phyloP scores from a whole-genome alignment of 2,113 vertebrate species.

The Saguinus imperator region DNA sequence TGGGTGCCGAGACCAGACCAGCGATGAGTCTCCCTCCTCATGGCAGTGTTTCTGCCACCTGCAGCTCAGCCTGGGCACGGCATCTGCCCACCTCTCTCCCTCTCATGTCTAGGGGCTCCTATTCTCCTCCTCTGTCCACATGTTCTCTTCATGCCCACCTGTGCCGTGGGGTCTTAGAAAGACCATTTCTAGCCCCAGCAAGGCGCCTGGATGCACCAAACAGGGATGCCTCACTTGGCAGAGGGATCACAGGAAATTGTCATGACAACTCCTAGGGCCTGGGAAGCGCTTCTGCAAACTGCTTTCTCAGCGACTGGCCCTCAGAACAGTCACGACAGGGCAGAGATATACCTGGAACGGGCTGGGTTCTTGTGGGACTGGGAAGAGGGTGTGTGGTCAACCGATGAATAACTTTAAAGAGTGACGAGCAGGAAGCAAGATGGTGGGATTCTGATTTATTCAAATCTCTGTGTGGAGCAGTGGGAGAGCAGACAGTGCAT shows the following conservation, averaged over 20 bases:
- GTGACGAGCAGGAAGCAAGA: background rate
- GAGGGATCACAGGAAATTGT: background rate
- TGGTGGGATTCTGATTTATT: background rate
- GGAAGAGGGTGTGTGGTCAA: background rate
- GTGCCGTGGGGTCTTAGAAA: background rate
- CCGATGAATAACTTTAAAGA: background rate
- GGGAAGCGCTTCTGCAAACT: background rate
- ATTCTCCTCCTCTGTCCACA: background rate
- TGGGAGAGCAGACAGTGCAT: background rate
- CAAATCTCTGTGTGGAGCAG: background rate
- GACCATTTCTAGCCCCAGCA: slow-evolving; percentile 29
- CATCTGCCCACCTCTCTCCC: accelerated
- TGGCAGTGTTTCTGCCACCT: accelerated
- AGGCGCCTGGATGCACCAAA: background rate
- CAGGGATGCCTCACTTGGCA: background rate
- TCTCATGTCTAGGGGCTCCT: accelerated
- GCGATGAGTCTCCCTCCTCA: accelerated
- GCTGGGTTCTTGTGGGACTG: background rate
- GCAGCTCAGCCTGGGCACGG: background rate
- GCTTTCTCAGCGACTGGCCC: background rate
- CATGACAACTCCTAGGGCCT: background rate
- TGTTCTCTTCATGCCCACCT: background rate
- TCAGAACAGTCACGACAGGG: background rate
- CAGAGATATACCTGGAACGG: background rate
- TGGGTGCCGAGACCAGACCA: accelerated